Conservation (phyloP, 1,140 invertebrate species). For the Uloborus diversus region DNA sequence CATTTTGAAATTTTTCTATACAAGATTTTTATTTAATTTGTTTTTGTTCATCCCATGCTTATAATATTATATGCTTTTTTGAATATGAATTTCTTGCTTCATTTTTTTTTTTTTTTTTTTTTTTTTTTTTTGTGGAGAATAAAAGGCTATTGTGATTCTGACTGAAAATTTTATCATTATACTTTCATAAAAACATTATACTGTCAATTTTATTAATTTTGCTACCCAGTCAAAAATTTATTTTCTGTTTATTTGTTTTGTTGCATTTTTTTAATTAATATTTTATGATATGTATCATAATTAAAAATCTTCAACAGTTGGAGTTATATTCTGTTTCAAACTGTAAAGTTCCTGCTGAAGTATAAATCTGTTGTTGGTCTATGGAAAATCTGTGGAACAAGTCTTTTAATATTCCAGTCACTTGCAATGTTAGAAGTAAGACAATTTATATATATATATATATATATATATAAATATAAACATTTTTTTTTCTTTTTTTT, state of each 20-base stretch:
- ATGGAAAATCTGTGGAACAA: background rate
- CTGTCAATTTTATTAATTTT: background rate
- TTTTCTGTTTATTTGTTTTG: background rate
- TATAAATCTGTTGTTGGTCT: conserved; percentile 8
- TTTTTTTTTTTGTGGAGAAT: too few relatives aligned
- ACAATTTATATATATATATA: background rate
- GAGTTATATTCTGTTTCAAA: conserved; percentile 37
- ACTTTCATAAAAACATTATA: too few relatives aligned
- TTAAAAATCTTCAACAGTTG: conserved; percentile 5
- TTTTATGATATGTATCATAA: background rate
- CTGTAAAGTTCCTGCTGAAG: conserved; percentile 7
- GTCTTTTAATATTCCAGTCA: conserved; percentile 23
- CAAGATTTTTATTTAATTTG: too few relatives aligned
- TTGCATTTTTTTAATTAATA: background rate
- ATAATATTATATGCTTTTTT: too few relatives aligned
- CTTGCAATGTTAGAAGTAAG: conserved; percentile 43
- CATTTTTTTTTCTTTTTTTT: background rate
- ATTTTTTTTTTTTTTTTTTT: too few relatives aligned
- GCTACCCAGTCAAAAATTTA: background rate
- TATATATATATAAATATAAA: background rate
- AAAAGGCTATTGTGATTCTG: too few relatives aligned
- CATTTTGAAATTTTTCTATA: too few relatives aligned
- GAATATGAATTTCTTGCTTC: too few relatives aligned
- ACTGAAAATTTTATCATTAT: too few relatives aligned
- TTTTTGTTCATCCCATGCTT: too few relatives aligned